Percentiles rank a stretch among this genome's conserved stretches.
These are phyloP conservation scores for Nomada fabriciana DNA, from an alignment of 2,888 invertebrate genomes.

Conservation along the genomic window DNA sequence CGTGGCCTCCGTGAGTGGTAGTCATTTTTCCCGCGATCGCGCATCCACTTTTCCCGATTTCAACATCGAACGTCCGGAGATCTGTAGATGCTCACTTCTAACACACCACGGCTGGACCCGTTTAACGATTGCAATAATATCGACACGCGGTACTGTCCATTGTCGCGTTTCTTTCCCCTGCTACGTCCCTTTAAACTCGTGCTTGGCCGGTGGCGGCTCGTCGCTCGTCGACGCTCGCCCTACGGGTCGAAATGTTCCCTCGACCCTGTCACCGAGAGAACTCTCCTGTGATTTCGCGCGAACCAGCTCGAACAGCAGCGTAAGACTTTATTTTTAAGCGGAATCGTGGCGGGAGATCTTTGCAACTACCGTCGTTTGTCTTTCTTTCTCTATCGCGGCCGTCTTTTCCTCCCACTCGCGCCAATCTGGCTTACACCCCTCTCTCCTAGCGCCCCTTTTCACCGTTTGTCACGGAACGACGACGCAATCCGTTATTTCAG, in stretches of 20 bases:
- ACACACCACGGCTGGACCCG: neutral
- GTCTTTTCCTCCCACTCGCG: neutral
- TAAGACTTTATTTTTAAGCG: constrained; percentile 73
- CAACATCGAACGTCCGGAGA: constrained; percentile 60
- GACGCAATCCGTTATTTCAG: constrained; percentile 57
- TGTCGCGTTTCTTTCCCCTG: neutral
- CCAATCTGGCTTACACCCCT: constrained; percentile 12
- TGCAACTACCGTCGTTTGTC: constrained; percentile 42
- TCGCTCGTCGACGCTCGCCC: constrained; percentile 1
- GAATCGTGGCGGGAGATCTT: constrained; percentile 62
- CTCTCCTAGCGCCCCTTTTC: constrained; percentile 14
- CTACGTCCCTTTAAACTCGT: constrained; percentile 13
- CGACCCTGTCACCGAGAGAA: constrained; percentile 47
- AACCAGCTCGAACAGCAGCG: constrained; percentile 55
- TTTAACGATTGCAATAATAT: constrained; percentile 3
- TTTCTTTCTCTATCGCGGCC: constrained; percentile 20
- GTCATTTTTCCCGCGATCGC: constrained; percentile 76
- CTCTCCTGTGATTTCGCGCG: constrained; percentile 65
- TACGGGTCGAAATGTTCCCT: constrained; percentile 18
- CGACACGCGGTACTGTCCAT: constrained; percentile 13
- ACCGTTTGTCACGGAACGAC: constrained; percentile 23
- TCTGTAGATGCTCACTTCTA: neutral
- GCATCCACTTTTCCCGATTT: constrained; percentile 48
- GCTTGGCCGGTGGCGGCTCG: neutral
- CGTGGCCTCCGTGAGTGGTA: constrained; percentile 88